Percentiles rank a stretch among this genome's conserved stretches.
Evolutionary conservation across 2,113 vertebrate genomes (phyloP).

Genomic region (Pseudorectes ferrugineus): DNA sequence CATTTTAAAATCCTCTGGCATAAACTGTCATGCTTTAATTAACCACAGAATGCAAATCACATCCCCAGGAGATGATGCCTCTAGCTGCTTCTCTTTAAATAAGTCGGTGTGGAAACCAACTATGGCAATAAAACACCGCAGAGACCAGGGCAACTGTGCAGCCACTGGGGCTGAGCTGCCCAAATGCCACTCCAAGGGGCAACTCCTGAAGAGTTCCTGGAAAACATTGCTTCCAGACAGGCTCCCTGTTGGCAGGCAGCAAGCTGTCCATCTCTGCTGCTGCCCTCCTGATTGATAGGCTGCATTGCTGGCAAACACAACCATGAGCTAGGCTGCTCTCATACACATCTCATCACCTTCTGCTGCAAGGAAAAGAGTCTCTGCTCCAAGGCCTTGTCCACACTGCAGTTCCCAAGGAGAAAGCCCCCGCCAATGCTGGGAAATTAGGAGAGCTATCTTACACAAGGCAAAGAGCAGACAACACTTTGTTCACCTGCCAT

Average conservation of each 20-base stretch:
- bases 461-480: background rate
- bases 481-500: background rate
- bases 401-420: background rate
- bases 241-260: background rate
- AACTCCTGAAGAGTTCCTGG: background rate
- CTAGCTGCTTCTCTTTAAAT: background rate
- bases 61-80: background rate
- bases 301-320: background rate
- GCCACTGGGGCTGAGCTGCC: background rate
- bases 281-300: background rate
- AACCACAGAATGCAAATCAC: constrained; percentile 24
- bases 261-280: background rate
- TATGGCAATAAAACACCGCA: accelerated
- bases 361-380: too few relatives aligned
- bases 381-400: background rate
- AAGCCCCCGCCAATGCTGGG: background rate
- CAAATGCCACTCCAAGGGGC: background rate
- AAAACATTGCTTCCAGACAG: accelerated
- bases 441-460: background rate
- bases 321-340: background rate
- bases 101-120: background rate
- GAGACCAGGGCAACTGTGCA: background rate
- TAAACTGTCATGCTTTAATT: constrained; percentile 30
- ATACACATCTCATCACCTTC: background rate
- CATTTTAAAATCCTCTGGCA: constrained; percentile 7